Evolutionary conservation across 2,888 invertebrate species (phyloP).

Genomic region (Julus scandinavius): DNA sequence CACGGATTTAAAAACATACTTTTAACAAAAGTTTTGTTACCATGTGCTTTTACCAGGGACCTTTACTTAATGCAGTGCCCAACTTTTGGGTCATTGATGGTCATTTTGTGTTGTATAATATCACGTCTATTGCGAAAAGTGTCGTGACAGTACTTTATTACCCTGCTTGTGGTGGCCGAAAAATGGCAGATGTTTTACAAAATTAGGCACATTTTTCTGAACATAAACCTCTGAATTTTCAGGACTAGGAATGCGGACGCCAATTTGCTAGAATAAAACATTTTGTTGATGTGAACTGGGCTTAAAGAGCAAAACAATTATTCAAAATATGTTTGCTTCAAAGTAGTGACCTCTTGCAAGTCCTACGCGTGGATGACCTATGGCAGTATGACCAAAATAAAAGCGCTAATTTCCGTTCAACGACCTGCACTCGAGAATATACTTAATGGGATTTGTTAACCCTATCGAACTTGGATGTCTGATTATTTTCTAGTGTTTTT

Average conservation of each 20-base stretch:
- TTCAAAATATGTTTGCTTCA: background rate
- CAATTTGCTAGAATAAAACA: background rate
- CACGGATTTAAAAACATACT: too few species aligned
- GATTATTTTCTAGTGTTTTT: background rate
- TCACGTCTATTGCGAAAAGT: too few species aligned
- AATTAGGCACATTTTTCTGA: background rate
- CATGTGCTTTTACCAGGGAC: too few species aligned
- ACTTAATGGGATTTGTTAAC: conserved; percentile 4
- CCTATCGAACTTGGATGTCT: background rate
- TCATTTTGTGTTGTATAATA: too few species aligned
- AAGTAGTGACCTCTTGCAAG: background rate
- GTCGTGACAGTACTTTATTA: too few species aligned
- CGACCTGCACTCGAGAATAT: background rate
- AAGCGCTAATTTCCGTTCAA: background rate
- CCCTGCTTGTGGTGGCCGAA: too few species aligned
- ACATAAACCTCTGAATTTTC: background rate
- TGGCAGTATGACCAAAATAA: too few species aligned
- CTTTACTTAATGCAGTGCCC: too few species aligned
- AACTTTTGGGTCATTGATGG: too few species aligned
- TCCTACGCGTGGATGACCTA: background rate
- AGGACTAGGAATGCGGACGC: background rate
- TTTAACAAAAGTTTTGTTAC: too few species aligned
- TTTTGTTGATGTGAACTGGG: background rate
- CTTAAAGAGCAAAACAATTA: conserved; percentile 1
- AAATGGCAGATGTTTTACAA: background rate